Percentiles rank a stretch among this genome's conserved stretches.
These are phyloP conservation scores for Echiichthys vipera DNA, from an alignment of 2,797 vertebrate species.

Conservation along the genomic window DNA sequence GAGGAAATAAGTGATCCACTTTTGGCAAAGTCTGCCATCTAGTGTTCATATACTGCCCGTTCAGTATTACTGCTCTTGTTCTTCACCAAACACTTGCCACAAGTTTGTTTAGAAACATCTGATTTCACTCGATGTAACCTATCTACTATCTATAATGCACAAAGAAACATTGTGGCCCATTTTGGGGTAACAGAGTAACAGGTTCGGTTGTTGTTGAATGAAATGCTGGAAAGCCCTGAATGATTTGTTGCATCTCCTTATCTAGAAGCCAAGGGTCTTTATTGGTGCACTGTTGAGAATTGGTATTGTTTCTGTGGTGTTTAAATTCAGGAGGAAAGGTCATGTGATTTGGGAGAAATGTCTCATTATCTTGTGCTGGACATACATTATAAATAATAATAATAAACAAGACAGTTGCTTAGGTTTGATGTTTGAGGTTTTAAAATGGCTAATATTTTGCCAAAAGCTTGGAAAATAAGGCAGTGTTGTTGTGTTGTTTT, in stretches of 20 bases:
- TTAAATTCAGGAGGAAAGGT: background rate
- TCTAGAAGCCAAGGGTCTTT: too few species aligned
- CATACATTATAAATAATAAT: too few species aligned
- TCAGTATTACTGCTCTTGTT: background rate
- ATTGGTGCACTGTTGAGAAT: background rate
- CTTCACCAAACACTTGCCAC: background rate
- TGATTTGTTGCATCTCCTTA: background rate
- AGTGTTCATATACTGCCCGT: constrained; percentile 31
- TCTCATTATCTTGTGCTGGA: background rate
- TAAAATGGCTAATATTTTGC: background rate
- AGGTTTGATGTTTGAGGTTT: background rate
- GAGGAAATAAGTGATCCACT: background rate
- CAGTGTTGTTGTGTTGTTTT: background rate
- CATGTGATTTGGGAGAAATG: background rate
- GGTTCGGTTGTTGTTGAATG: background rate
- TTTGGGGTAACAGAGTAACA: background rate
- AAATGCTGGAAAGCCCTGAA: background rate
- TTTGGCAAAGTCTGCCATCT: constrained; percentile 59
- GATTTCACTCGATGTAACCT: too few species aligned
- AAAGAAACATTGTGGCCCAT: background rate
- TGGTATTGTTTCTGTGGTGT: background rate
- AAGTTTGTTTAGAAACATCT: background rate
- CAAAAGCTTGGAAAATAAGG: background rate
- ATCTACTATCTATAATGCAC: background rate
- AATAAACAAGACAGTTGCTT: background rate